phyloP scores from a whole-genome alignment of 1,140 invertebrate genomes.

The Cotesia glomerata region DNA sequence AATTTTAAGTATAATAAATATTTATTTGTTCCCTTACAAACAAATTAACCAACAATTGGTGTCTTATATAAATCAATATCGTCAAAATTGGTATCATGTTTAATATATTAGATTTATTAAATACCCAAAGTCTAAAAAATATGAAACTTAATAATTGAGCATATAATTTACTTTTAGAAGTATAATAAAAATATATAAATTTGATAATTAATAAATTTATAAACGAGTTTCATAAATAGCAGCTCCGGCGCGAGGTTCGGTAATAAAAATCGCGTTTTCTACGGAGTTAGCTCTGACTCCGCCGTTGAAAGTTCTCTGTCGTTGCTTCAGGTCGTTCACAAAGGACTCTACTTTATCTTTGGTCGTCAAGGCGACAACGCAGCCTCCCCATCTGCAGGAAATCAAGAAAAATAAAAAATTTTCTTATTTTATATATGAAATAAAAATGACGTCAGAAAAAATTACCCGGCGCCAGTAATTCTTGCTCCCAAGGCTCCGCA shows the following conservation, averaged over 20 bases:
- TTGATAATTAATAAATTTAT: no score
- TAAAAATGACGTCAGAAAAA: slow-evolving; percentile 13
- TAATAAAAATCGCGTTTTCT: neutral
- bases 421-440: slow-evolving; percentile 5
- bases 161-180: no score
- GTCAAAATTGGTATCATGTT: no score
- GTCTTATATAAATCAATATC: no score
- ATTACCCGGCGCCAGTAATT: slow-evolving; percentile 90
- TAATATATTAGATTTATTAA: no score
- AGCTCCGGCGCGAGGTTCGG: neutral
- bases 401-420: slow-evolving; percentile 25
- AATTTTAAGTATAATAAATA: no score
- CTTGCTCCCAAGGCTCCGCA: slow-evolving; percentile 81
- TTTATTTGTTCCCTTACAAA: no score
- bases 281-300: neutral
- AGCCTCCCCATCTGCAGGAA: slow-evolving; percentile 89
- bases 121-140: no score
- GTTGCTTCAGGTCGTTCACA: slow-evolving; percentile 72
- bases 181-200: no score
- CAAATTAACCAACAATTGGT: no score
- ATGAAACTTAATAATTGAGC: no score
- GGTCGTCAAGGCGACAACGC: slow-evolving; percentile 85
- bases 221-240: neutral
- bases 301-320: slow-evolving; percentile 61
- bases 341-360: slow-evolving; percentile 73